Base-by-base conservation (phyloP, 1,140 invertebrate genomes). In the Drosophila sucinea region DNA sequence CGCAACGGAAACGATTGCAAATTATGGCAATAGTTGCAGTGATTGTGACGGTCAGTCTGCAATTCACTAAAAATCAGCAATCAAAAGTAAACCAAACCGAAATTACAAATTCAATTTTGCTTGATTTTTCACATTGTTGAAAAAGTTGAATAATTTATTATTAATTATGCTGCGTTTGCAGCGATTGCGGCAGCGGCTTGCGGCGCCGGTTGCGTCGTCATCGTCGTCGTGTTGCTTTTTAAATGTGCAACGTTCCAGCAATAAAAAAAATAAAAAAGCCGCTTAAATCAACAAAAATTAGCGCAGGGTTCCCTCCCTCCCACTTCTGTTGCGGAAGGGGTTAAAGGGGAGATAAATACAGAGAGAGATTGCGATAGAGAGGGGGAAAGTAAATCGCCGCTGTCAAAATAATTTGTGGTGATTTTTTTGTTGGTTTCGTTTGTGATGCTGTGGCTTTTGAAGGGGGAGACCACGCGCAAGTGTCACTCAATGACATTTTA, bases 401-500 rank as follows among this genome's bases (percentile, higher is more conserved):
- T 76, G 78, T 86, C 82, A 78, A 76, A 85, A 86, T 81, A 81
- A 86, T 70, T 62, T 67, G 78, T 61, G 72, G 55, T 35, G 33
- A 40, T 40, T 30, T 41, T 56, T 30, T 7, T 57, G 29, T 56
- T 75, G 63, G 55, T 60, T 57, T 47, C 44, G 17, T 17, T 47
- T 23, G 23, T 47, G 23, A 23, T 51, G 44, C 44, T 25, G 44
- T 41, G n/a, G 40, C 40, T 7, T 7, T 27, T 27, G 44, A 1
- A 62, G 27, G 32, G 32, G 44, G 30, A 27, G 54, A 40, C 41
- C 32, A 27, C 60, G 65, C 65, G 73, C 73, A 85, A 85, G 74
- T 87, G 82, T 87, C 82, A 87, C 66, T 87, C 83, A 87, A 77
- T 87, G 79, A 87, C 75, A 85, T 76, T 85, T 85, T 81, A 80